Evolutionary conservation across 2,113 vertebrate genomes (phyloP), one percentile per base, ranked within the genome.

Genomic region (Nesoenas mayeri): DNA sequence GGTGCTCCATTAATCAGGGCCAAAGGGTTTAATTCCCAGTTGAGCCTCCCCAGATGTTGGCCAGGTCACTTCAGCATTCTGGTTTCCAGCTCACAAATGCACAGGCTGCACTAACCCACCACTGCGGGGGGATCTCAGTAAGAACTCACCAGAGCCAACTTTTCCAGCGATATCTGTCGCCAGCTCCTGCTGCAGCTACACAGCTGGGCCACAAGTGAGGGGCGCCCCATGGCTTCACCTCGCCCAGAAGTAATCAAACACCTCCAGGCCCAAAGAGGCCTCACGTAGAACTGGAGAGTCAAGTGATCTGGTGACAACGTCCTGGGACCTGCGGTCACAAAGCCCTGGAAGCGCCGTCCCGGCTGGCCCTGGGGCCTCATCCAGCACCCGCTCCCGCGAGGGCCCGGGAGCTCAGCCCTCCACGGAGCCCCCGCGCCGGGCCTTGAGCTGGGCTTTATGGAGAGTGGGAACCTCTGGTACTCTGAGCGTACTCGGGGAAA

Each of bases 391-490:
- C 79, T n/a, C n/a, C n/a, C 4, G 4, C 17, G n/a, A 53, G 58
- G n/a, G 93, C 84, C 74, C 38, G 22, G 25, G 56, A 87, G 38
- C 75, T 64, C 85, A 77, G 67, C 29, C 79, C 81, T 56, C 53
- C 54, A 61, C 10, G 53, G 28, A 71, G 86, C 65, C n/a, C 75
- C 96, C 84, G 82, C 82, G 56, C n/a, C 79, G 78, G 42, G 72
- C 85, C 82, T 86, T 78, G 74, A 85, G 91, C 85, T 48, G 87
- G 60, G 67, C 65, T 36, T 9, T 36, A 36, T 36, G 36, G 36
- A 7, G 36, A 36, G 36, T 9, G 36, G 7, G 36, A 36, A 36
- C 9, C 36, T 9, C 36, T 36, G 36, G 36, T 36, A 36, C 36
- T 36, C 36, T 9, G 83, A 5, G 31, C 69, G 72, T 57, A 61